Conservation (phyloP, 2,888 invertebrate genomes). For the Hydrotaea diabolus region DNA sequence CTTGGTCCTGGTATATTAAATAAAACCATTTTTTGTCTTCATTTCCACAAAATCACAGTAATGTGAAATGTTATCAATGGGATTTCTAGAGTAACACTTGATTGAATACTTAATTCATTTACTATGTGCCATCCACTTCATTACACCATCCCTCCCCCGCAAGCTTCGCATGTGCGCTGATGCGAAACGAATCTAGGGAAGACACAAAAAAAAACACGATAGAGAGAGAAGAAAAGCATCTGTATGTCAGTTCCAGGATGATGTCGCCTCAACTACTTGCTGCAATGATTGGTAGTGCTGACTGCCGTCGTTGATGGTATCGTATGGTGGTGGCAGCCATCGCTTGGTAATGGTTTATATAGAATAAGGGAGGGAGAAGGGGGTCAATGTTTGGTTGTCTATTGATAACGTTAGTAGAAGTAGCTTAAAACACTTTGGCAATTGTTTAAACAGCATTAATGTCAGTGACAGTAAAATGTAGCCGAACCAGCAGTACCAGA, state of each 20-base stretch:
- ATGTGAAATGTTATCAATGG: slow-evolving; percentile 48
- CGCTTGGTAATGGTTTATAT: not conserved
- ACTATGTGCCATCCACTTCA: slow-evolving; percentile 43
- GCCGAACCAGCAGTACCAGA: not conserved
- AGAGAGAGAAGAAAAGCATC: slow-evolving; percentile 2
- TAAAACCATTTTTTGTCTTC: not conserved
- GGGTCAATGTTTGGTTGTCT: not conserved
- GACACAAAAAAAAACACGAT: too few species aligned
- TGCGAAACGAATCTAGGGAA: not conserved
- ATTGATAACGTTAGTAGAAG: slow-evolving; percentile 58
- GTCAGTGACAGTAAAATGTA: slow-evolving; percentile 53
- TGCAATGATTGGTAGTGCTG: not conserved
- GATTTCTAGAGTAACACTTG: slow-evolving; percentile 49
- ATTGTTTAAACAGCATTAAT: slow-evolving; percentile 61
- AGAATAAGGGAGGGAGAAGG: too few species aligned
- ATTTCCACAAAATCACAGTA: slow-evolving; percentile 19
- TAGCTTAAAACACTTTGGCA: slow-evolving; percentile 57
- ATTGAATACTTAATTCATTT: slow-evolving; percentile 55
- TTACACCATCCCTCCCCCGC: not conserved
- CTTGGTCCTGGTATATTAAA: not conserved
- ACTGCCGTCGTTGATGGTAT: not conserved
- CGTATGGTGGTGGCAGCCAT: not conserved
- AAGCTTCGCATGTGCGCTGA: not conserved
- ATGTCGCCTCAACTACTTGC: not conserved
- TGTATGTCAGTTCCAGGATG: slow-evolving; percentile 16